Evolutionary conservation across 2,888 invertebrate species (phyloP).

Genomic region (Leptarthrus brevirostris): DNA sequence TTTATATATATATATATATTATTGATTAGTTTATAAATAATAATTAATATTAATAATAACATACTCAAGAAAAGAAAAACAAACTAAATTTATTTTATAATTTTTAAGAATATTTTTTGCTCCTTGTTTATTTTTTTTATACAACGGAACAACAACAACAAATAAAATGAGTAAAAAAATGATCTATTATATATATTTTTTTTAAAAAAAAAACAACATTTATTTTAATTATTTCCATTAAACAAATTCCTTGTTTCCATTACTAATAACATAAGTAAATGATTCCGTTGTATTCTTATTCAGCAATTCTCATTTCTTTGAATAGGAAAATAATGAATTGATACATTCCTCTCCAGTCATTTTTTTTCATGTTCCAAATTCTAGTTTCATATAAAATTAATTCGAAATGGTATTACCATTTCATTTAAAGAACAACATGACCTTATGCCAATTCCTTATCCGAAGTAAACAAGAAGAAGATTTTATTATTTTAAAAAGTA

Average conservation of each 20-base stretch:
- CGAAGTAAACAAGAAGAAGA: no score
- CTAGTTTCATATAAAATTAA: no score
- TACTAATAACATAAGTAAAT: neutral
- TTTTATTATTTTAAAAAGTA: no score
- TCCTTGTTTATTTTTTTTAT: neutral
- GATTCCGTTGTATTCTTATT: neutral
- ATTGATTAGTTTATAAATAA: constrained; percentile 11
- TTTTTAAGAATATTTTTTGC: constrained; percentile 10
- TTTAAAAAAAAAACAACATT: neutral
- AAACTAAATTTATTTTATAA: constrained; percentile 34
- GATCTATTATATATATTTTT: no score
- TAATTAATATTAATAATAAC: neutral
- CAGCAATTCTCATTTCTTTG: neutral
- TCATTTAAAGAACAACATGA: no score
- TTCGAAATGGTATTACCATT: no score
- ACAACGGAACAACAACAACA: constrained; percentile 1
- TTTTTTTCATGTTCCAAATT: no score
- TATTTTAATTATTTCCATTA: neutral
- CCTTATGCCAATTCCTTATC: no score
- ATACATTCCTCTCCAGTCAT: no score
- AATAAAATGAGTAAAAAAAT: neutral
- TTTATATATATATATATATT: neutral
- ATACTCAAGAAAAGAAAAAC: neutral
- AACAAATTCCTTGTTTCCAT: no score
- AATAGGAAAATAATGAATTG: no score